Evolutionary conservation across 2,888 invertebrate genomes (phyloP).

Genomic region (Dynastes tityus): DNA sequence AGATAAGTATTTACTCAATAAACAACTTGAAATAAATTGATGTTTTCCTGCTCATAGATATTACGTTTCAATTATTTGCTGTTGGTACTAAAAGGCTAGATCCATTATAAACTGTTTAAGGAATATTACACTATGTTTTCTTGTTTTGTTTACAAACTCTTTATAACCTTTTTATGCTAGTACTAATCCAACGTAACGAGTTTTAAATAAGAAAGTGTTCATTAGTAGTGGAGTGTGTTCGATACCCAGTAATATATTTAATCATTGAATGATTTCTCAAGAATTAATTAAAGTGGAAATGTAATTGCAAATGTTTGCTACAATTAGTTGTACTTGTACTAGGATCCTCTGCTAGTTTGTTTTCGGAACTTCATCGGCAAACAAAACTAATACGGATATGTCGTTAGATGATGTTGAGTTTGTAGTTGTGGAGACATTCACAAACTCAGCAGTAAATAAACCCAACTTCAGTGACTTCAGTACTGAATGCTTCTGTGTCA

Average conservation of each 20-base stretch:
- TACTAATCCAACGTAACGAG: no score
- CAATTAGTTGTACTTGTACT: conserved; percentile 17
- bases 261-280: neutral
- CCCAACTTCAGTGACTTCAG: conserved; percentile 46
- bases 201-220: no score
- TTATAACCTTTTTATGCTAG: no score
- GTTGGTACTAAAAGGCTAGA: no score
- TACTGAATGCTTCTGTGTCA: conserved; percentile 48
- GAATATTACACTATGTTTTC: no score
- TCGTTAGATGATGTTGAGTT: conserved; percentile 37
- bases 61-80: no score
- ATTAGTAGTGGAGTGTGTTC: no score
- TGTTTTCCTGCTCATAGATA: neutral
- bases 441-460: conserved; percentile 50
- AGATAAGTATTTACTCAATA: conserved; percentile 35
- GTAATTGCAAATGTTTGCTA: conserved; percentile 21
- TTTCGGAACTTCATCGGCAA: conserved; percentile 16
- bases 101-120: no score
- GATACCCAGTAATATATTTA: no score
- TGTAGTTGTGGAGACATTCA: conserved; percentile 35
- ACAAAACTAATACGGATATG: conserved; percentile 40
- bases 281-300: conserved; percentile 13
- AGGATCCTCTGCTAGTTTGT: conserved; percentile 8
- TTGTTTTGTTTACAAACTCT: no score
- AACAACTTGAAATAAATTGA: conserved; percentile 13